Percentiles rank a stretch among this genome's conserved stretches.
Evolutionary conservation across 2,113 vertebrate species (phyloP).

Genomic region (Oophaga pumilio): DNA sequence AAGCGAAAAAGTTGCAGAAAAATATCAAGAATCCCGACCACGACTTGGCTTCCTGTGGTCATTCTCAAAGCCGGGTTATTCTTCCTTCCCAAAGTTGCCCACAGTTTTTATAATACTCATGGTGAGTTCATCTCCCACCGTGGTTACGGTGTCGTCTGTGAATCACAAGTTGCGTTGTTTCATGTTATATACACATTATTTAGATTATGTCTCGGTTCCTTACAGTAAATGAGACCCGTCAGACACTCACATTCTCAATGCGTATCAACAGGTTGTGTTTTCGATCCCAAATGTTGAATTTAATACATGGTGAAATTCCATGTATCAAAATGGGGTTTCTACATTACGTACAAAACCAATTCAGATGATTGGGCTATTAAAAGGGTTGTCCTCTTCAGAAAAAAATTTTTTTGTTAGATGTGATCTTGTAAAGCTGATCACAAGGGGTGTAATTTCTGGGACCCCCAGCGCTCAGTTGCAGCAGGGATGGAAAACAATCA

Average conservation of each 20-base stretch:
- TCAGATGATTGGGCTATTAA: too few relatives aligned
- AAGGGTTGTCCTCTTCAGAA: too few relatives aligned
- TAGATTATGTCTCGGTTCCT: not conserved
- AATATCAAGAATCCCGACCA: not conserved
- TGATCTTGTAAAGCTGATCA: too few relatives aligned
- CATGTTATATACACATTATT: not conserved
- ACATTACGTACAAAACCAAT: too few relatives aligned
- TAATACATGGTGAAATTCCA: too few relatives aligned
- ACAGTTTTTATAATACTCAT: not conserved
- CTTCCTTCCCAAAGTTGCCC: not conserved
- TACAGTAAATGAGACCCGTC: not conserved
- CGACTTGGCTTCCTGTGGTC: not conserved
- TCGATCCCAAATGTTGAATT: not conserved
- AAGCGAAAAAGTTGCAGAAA: not conserved
- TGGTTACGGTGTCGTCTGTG: not conserved
- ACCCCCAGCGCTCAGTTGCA: too few relatives aligned
- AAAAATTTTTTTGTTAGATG: too few relatives aligned
- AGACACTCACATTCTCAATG: not conserved
- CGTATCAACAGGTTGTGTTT: not conserved
- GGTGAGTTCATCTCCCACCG: slow-evolving; percentile 8
- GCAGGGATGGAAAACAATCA: too few relatives aligned
- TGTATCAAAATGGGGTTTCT: too few relatives aligned
- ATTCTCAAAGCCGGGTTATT: not conserved
- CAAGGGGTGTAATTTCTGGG: too few relatives aligned
- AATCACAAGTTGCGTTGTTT: slow-evolving; percentile 8